Percentiles rank a stretch among this genome's conserved stretches.
Conservation (phyloP, 2,113 vertebrate species). For the Ptilorrhoa leucosticta region DNA sequence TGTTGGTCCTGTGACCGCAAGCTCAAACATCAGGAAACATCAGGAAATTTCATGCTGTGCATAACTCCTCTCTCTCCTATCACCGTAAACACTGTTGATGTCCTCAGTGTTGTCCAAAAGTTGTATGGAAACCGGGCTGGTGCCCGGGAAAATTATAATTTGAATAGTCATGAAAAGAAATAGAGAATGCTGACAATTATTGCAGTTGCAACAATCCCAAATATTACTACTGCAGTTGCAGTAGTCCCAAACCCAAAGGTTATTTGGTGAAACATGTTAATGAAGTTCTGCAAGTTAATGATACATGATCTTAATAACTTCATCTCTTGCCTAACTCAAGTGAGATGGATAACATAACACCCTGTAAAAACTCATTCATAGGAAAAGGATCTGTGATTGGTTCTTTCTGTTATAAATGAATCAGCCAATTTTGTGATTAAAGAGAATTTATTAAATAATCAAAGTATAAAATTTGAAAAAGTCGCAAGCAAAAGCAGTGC, state of each 20-base stretch:
- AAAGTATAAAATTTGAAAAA: too few relatives aligned
- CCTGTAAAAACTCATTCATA: neutral
- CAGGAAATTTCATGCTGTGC: neutral
- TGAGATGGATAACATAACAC: neutral
- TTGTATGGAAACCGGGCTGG: neutral
- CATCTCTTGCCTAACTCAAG: neutral
- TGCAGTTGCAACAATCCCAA: neutral
- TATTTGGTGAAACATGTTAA: neutral
- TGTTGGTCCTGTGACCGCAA: neutral
- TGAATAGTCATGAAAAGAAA: neutral
- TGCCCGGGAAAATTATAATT: neutral
- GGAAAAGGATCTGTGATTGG: neutral
- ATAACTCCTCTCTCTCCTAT: neutral
- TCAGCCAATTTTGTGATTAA: too few relatives aligned
- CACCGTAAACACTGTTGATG: neutral
- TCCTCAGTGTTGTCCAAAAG: neutral
- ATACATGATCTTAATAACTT: neutral
- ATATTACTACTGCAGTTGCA: too few relatives aligned
- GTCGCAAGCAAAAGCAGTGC: too few relatives aligned
- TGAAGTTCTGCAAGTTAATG: neutral
- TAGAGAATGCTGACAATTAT: neutral
- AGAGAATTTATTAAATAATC: too few relatives aligned
- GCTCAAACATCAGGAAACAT: neutral
- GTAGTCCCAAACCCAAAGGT: neutral
- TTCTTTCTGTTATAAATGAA: too few relatives aligned